Evolutionary conservation across 2,888 invertebrate genomes (phyloP).

Genomic region (Ischnus inquisitorius): DNA sequence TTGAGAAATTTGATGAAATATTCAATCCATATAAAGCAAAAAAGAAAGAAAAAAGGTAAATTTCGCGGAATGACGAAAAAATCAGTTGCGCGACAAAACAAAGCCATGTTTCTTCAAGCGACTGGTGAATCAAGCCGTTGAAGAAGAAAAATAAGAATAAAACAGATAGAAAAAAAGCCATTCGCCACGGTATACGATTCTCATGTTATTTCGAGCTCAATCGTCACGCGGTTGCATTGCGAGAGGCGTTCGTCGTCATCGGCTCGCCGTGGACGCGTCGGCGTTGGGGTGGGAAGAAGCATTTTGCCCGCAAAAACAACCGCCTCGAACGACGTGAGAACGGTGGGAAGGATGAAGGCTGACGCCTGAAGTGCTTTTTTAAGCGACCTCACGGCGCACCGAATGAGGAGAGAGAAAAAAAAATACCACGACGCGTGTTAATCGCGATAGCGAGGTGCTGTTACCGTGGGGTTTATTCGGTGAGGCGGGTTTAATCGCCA

Average conservation of each 20-base stretch:
- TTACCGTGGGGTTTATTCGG: conserved; percentile 2
- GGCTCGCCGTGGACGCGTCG: not conserved
- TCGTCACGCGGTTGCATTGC: conserved; percentile 37
- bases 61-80: not conserved
- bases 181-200: conserved; percentile 4
- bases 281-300: not conserved
- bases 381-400: conserved; percentile 43
- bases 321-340: conserved; percentile 47
- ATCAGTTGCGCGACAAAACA: not conserved
- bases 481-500: conserved; percentile 28
- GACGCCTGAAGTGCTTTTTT: conserved; percentile 55
- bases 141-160: not conserved
- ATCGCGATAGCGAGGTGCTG: conserved; percentile 37
- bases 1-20: not conserved
- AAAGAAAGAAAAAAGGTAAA: not conserved
- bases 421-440: conserved; percentile 46
- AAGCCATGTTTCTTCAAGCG: not conserved
- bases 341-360: conserved; percentile 56
- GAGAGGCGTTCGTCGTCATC: conserved; percentile 26
- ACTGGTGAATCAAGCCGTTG: not conserved
- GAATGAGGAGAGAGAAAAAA: conserved; percentile 31
- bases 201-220: conserved; percentile 46
- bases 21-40: not conserved
- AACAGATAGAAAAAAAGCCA: not conserved
- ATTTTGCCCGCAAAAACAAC: conserved; percentile 42